phyloP scores from a whole-genome alignment of 2,113 vertebrate species.

The human region DNA sequence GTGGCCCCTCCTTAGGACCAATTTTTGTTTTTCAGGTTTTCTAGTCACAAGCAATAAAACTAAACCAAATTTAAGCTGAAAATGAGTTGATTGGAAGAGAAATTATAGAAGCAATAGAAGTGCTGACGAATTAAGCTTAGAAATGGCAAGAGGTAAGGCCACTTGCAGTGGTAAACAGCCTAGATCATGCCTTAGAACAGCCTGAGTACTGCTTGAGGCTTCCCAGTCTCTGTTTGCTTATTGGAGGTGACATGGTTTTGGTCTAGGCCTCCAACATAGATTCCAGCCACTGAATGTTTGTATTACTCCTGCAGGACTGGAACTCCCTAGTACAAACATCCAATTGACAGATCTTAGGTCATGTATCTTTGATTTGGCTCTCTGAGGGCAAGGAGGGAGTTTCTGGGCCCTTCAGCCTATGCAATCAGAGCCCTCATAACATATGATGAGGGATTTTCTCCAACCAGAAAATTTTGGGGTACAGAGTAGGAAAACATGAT shows the following conservation, averaged over 20 bases:
- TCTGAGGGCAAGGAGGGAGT: background rate
- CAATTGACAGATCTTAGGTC: background rate
- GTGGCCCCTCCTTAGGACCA: background rate
- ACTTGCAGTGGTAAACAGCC: background rate
- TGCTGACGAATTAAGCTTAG: background rate
- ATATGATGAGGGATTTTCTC: background rate
- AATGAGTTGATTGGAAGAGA: background rate
- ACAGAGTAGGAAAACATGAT: background rate
- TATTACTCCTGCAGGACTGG: background rate
- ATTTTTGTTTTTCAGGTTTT: background rate
- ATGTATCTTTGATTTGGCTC: background rate
- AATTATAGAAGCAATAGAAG: background rate
- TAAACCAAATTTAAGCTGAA: conserved; percentile 1
- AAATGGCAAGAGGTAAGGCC: background rate
- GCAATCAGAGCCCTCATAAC: background rate
- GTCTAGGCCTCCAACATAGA: background rate
- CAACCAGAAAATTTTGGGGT: background rate
- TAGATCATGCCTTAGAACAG: background rate
- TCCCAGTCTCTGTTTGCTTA: background rate
- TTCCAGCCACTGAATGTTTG: background rate
- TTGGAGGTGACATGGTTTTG: background rate
- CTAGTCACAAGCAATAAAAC: background rate
- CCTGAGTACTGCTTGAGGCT: background rate
- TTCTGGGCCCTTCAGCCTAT: background rate
- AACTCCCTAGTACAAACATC: background rate